A percentile compares a stretch with the other conserved stretches of the same genome.
These are phyloP conservation scores for Trichopria drosophilae DNA, from an alignment of 2,888 invertebrate genomes.

Conservation along the genomic window DNA sequence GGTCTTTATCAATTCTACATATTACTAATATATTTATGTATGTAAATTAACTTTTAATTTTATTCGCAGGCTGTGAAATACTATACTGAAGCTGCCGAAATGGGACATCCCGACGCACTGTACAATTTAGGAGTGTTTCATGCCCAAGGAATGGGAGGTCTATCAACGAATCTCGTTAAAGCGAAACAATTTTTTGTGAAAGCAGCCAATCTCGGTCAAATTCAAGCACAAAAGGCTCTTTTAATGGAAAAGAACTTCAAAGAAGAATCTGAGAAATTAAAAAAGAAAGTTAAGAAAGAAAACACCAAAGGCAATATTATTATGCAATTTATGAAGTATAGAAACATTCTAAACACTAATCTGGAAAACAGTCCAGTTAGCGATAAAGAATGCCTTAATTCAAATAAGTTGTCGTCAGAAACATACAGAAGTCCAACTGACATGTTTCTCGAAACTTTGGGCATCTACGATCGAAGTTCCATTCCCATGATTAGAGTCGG, in stretches of 20 bases:
- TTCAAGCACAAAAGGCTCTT: conserved; percentile 63
- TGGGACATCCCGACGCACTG: conserved; percentile 68
- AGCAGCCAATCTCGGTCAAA: conserved; percentile 65
- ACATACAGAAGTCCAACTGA: conserved; percentile 37
- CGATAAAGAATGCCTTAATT: too few species aligned
- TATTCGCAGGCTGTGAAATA: conserved; percentile 66
- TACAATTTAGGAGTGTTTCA: conserved; percentile 73
- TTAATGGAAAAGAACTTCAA: conserved; percentile 39
- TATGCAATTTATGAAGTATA: too few species aligned
- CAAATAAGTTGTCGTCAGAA: too few species aligned
- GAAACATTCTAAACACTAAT: too few species aligned
- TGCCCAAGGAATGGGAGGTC: conserved; percentile 68
- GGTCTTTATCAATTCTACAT: conserved; percentile 50
- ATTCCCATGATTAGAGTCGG: conserved; percentile 32
- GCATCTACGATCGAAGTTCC: conserved; percentile 37
- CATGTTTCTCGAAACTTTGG: conserved; percentile 42
- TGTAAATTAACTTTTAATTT: conserved; percentile 7
- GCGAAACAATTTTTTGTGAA: conserved; percentile 63
- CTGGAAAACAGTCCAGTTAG: too few species aligned
- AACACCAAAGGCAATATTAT: too few species aligned
- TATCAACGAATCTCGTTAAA: conserved; percentile 59
- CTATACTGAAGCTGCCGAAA: conserved; percentile 67
- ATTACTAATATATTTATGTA: not conserved
- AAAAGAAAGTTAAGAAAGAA: too few species aligned
- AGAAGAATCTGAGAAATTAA: too few species aligned